phyloP scores from a whole-genome alignment of 2,113 vertebrate species.

The Apteryx owenii region DNA sequence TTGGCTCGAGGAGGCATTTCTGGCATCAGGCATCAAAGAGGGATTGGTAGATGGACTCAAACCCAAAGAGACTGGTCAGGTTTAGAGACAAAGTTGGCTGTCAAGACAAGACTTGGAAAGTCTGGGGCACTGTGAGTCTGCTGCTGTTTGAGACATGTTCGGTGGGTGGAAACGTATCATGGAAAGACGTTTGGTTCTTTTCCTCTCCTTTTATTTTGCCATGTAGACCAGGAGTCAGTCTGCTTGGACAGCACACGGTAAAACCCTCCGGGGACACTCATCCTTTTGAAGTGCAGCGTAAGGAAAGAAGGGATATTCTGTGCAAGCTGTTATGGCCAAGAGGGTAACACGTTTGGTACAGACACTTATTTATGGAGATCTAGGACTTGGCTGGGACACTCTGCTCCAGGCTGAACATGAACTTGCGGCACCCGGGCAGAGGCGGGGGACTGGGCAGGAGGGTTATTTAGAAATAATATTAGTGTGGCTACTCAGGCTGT shows the following conservation, averaged over 20 bases:
- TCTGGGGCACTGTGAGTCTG: neutral
- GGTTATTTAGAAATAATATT: neutral
- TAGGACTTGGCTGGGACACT: neutral
- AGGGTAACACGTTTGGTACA: neutral
- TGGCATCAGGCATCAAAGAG: neutral
- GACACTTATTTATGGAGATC: neutral
- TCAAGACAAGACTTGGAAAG: neutral
- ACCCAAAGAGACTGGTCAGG: neutral
- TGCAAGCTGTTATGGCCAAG: fast-evolving
- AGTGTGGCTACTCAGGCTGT: neutral
- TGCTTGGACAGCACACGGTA: fast-evolving
- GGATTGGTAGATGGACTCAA: neutral
- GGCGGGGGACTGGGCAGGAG: neutral
- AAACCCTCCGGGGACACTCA: neutral
- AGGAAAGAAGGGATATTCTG: neutral
- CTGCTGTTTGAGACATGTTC: neutral
- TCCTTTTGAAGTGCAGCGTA: neutral
- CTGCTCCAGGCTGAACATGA: neutral
- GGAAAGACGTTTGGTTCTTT: neutral
- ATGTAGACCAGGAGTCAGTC: neutral
- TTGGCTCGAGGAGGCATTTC: neutral
- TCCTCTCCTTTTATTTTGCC: neutral
- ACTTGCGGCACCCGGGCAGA: fast-evolving
- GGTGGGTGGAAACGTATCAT: neutral
- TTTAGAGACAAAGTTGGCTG: neutral